Percentiles rank a stretch among this genome's conserved stretches.
Evolutionary conservation across 2,888 invertebrate genomes (phyloP).

Genomic region (Schrankia costaestrigalis): DNA sequence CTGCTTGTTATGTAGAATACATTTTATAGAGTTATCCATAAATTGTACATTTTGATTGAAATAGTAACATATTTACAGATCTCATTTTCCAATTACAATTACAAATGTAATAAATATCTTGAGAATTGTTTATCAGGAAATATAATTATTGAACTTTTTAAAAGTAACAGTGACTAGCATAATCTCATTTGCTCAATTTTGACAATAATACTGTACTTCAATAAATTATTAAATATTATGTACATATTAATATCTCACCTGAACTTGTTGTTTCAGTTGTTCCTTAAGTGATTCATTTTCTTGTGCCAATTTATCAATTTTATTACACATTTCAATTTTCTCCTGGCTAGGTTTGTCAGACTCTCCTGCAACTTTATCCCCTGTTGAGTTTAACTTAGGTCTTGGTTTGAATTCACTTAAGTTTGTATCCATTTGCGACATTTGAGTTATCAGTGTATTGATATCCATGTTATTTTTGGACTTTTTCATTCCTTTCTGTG

Average conservation of each 20-base stretch:
- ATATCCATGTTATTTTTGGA: slow-evolving; percentile 83
- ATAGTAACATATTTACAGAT: too few relatives aligned
- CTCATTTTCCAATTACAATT: too few relatives aligned
- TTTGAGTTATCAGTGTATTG: slow-evolving; percentile 84
- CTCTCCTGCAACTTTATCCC: slow-evolving; percentile 50
- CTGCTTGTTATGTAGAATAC: too few relatives aligned
- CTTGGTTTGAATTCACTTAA: slow-evolving; percentile 81
- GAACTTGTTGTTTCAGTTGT: slow-evolving; percentile 92
- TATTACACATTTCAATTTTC: slow-evolving; percentile 78
- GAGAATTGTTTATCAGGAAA: too few relatives aligned
- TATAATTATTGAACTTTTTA: too few relatives aligned
- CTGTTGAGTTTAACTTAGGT: slow-evolving; percentile 54
- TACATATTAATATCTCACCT: slow-evolving; percentile 73
- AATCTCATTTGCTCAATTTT: too few relatives aligned
- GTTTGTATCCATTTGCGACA: slow-evolving; percentile 85
- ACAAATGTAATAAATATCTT: too few relatives aligned
- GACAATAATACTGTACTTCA: too few relatives aligned
- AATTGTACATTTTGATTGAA: too few relatives aligned
- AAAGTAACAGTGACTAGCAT: too few relatives aligned
- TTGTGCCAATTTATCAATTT: slow-evolving; percentile 82
- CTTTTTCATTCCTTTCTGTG: slow-evolving; percentile 59
- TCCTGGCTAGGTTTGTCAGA: slow-evolving; percentile 53
- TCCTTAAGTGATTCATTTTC: slow-evolving; percentile 88
- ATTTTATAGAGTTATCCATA: too few relatives aligned
- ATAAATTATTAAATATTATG: too few relatives aligned